Conservation (phyloP, 1,140 invertebrate genomes). For the Cyclina sinensis region DNA sequence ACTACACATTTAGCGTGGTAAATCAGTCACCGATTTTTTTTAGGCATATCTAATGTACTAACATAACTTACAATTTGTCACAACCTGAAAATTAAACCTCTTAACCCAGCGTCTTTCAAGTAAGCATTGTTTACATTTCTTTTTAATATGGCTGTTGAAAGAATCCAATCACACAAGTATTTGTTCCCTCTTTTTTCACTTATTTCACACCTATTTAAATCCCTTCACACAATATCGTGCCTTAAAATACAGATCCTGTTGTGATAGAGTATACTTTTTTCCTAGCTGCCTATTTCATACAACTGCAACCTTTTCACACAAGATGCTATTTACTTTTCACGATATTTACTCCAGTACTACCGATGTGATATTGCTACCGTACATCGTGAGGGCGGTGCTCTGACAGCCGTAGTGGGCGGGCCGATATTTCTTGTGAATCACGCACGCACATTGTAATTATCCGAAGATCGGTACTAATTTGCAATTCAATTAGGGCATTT, state of each 20-base stretch:
- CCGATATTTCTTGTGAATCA: conserved; percentile 42
- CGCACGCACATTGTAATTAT: conserved; percentile 50
- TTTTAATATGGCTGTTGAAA: not conserved
- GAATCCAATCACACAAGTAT: not conserved
- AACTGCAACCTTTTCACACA: conserved; percentile 5
- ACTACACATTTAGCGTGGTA: not conserved
- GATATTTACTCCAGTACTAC: conserved; percentile 5
- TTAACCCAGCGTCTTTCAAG: not conserved
- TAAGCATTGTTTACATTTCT: conserved; percentile 8
- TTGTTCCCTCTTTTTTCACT: not conserved
- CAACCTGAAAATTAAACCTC: not conserved
- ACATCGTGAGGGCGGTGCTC: conserved; percentile 18
- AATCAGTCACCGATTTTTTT: not conserved
- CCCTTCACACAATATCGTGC: conserved; percentile 1
- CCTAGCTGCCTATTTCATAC: conserved; percentile 1
- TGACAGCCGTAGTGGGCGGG: conserved; percentile 30
- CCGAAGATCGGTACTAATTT: conserved; percentile 51
- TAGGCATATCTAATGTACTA: not conserved
- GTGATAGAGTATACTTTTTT: conserved; percentile 33
- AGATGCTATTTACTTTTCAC: conserved; percentile 19
- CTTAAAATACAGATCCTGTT: conserved; percentile 15
- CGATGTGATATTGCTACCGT: conserved; percentile 3
- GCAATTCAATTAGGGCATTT: conserved; percentile 63
- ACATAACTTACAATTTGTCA: not conserved
- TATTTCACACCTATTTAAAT: not conserved